Evolutionary conservation across 2,888 invertebrate species (phyloP).

Genomic region (Xylocampa areola): DNA sequence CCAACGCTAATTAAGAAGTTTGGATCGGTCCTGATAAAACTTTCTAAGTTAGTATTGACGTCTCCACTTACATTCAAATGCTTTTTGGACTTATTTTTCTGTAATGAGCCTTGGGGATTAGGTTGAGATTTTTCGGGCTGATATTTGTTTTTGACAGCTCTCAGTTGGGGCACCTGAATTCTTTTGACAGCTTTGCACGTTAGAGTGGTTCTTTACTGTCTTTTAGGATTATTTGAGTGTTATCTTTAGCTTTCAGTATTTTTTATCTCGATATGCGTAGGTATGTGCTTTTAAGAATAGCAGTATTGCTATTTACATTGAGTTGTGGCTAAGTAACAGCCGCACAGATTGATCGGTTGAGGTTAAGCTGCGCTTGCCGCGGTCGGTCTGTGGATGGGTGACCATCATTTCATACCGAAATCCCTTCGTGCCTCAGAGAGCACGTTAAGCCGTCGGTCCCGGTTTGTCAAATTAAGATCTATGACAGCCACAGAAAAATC

Average conservation of each 20-base stretch:
- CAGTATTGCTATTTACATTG: no score
- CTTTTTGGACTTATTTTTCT: slow-evolving; percentile 47
- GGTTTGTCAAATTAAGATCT: no score
- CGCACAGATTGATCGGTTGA: no score
- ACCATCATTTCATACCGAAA: no score
- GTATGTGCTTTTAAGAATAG: no score
- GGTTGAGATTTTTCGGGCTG: slow-evolving; percentile 7
- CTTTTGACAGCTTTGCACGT: slow-evolving; percentile 7
- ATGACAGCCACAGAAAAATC: no score
- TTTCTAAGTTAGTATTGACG: slow-evolving; percentile 62
- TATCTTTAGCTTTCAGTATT: background rate
- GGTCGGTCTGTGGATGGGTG: no score
- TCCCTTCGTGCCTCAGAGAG: no score
- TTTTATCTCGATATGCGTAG: no score
- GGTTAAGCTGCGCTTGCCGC: no score
- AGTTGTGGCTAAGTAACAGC: no score
- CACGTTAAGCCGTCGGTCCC: no score
- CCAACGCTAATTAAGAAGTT: slow-evolving; percentile 66
- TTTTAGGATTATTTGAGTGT: background rate
- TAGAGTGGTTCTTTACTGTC: background rate
- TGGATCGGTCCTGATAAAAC: slow-evolving; percentile 66
- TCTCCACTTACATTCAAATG: slow-evolving; percentile 55
- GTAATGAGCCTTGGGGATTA: slow-evolving; percentile 21
- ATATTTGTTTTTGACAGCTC: slow-evolving; percentile 32
- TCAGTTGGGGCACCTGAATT: slow-evolving; percentile 1